Evolutionary conservation across 2,797 vertebrate genomes (phyloP), one percentile per base, ranked within the genome.

Genomic region (Cossypha dichroa): DNA sequence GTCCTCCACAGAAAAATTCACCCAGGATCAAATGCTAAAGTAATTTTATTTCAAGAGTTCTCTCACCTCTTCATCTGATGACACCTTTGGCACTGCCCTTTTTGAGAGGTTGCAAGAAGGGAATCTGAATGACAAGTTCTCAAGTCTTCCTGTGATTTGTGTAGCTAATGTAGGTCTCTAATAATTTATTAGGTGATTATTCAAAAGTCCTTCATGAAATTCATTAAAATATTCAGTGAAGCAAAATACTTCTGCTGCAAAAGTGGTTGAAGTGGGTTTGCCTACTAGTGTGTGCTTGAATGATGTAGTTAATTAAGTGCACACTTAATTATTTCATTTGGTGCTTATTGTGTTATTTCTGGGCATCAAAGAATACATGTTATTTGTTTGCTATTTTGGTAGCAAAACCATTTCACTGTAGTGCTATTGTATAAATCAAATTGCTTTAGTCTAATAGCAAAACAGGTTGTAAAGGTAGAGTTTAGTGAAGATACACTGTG

Each of bases 1-100:
- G 13, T 73, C 31, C 11, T 66, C 18, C 7, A 0, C 31, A 13
- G 31, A n/a, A 13, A 60, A 17, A 20, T 40, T 19, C 4, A 0
- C 6, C 17, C 14, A 14, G 52, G 18, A 28, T 45, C 0, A 3
- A 93, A 17, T 23, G 28, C 12, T 83, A 34, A 70, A 88, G 41
- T 72, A 21, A 43, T 36, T 75, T 46, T 55, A 19, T 69, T 88
- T 49, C 1, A 0, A 2, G 85, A 77, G 60, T 46, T 89, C 29
- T 73, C n/a, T 9, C 26, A 38, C 28, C 9, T 48, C 23, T 75
- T 87, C 0, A 0, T 73, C 48, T 45, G 40, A 51, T 66, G 59
- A 69, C 73, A 23, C 15, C 15, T 41, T 2, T 11, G 17, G 28
- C 14, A 2, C 25, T 79, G 48, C 15, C 36, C 21, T 59, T 69